Percentiles rank a stretch among this genome's conserved stretches.
phyloP scores from a whole-genome alignment of 2,113 vertebrate genomes.

The Blennius ocellaris region DNA sequence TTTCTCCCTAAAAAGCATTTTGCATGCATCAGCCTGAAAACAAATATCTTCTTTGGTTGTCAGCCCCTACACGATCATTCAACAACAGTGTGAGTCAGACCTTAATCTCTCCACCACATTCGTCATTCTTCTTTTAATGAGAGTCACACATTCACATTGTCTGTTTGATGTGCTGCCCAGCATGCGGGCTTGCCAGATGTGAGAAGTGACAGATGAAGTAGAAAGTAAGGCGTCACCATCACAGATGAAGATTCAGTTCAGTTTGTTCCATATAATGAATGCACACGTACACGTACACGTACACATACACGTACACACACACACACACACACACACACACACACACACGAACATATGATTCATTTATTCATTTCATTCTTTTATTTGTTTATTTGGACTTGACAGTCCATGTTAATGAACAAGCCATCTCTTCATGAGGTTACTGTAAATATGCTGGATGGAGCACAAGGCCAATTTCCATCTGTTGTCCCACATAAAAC shows the following conservation, averaged over 20 bases:
- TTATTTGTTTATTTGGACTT: no score
- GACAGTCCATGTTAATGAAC: no score
- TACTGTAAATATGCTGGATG: no score
- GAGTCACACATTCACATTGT: conserved; percentile 18
- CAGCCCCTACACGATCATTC: conserved; percentile 25
- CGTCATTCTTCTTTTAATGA: conserved; percentile 41
- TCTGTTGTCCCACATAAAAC: no score
- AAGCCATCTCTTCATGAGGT: no score
- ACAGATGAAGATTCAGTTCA: conserved; percentile 47
- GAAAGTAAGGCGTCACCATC: conserved; percentile 40
- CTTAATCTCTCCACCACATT: conserved; percentile 47
- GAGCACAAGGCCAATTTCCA: no score
- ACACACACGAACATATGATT: no score
- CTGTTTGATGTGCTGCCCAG: conserved; percentile 38
- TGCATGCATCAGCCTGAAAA: conserved; percentile 20
- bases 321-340: no score
- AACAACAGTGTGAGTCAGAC: conserved; percentile 4
- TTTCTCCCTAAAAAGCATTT: not conserved
- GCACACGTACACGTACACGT: no score
- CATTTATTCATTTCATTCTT: no score
- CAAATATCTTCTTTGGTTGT: conserved; percentile 49
- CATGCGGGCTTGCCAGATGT: conserved; percentile 5
- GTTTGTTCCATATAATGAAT: conserved; percentile 19
- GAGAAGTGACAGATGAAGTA: conserved; percentile 18
- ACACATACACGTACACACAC: no score